These are phyloP conservation scores for Pseudococcus jackbeardsleyi DNA, from an alignment of 2,888 invertebrate species.

Conservation along the genomic window DNA sequence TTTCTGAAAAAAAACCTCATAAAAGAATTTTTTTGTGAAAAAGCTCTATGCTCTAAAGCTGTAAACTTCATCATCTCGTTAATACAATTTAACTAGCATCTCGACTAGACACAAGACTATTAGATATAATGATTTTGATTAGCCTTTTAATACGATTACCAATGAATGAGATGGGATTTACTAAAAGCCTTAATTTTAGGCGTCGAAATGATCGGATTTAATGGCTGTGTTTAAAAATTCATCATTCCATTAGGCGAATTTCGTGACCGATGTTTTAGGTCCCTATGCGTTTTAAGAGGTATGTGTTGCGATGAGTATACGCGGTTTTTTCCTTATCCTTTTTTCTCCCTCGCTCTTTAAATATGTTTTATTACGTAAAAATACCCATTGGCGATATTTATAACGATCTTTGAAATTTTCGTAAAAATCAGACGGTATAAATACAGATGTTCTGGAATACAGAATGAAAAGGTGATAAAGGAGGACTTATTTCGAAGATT, in stretches of 20 bases:
- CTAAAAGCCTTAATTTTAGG: constrained; percentile 23
- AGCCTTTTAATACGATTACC: constrained; percentile 31
- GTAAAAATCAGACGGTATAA: background rate
- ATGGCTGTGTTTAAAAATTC: constrained; percentile 33
- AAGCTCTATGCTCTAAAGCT: background rate
- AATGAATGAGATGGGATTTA: constrained; percentile 40
- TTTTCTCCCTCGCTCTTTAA: background rate
- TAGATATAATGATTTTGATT: constrained; percentile 24
- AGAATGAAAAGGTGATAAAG: background rate
- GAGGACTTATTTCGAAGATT: background rate
- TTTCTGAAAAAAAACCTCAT: background rate
- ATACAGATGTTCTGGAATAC: background rate
- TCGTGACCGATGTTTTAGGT: constrained; percentile 24
- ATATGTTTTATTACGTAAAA: background rate
- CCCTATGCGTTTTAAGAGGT: background rate
- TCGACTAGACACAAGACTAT: background rate
- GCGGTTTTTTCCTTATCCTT: background rate
- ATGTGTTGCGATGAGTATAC: background rate
- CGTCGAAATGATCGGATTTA: constrained; percentile 28
- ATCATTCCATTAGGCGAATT: constrained; percentile 21
- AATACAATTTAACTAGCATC: background rate
- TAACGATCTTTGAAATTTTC: background rate
- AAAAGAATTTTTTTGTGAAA: background rate
- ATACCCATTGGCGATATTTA: background rate
- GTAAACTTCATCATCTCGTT: background rate